Conservation (phyloP, 2,797 vertebrate genomes). For the Scleropages formosus region DNA sequence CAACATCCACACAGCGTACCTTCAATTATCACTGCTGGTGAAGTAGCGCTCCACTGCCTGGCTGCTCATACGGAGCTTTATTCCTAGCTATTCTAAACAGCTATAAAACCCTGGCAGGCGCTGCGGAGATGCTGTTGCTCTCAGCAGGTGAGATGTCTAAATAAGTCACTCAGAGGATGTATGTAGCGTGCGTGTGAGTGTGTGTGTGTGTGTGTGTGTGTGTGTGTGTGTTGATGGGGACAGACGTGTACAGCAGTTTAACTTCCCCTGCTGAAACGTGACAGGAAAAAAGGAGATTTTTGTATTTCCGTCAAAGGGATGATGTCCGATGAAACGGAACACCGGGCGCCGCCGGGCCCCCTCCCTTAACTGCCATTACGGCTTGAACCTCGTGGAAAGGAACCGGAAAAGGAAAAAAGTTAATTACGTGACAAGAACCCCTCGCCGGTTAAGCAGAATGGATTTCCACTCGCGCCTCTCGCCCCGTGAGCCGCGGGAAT, state of each 20-base stretch:
- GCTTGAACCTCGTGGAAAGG: slow-evolving; percentile 39
- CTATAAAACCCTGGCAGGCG: slow-evolving; percentile 37
- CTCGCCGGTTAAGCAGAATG: slow-evolving; percentile 45
- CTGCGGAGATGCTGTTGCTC: not conserved
- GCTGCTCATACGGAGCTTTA: slow-evolving; percentile 35
- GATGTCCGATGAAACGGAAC: not conserved
- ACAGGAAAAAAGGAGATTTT: not conserved
- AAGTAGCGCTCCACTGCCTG: not conserved
- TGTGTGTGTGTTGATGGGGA: not conserved
- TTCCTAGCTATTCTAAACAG: slow-evolving; percentile 35
- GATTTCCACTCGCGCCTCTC: slow-evolving; percentile 43
- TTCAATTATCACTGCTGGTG: slow-evolving; percentile 15
- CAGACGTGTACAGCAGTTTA: too few relatives aligned
- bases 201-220: not conserved
- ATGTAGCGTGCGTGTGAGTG: not conserved
- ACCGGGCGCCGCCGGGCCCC: not conserved
- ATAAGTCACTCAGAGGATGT: not conserved
- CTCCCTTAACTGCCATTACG: slow-evolving; percentile 27
- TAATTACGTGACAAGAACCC: slow-evolving; percentile 57
- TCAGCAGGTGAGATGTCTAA: not conserved
- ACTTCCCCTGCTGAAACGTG: too few relatives aligned
- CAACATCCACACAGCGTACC: not conserved
- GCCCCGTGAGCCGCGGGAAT: slow-evolving; percentile 31
- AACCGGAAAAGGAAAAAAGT: slow-evolving; percentile 38
- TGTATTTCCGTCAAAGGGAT: slow-evolving; percentile 1